phyloP scores from a whole-genome alignment of 2,113 vertebrate genomes.

The Syrrhaptes paradoxus region DNA sequence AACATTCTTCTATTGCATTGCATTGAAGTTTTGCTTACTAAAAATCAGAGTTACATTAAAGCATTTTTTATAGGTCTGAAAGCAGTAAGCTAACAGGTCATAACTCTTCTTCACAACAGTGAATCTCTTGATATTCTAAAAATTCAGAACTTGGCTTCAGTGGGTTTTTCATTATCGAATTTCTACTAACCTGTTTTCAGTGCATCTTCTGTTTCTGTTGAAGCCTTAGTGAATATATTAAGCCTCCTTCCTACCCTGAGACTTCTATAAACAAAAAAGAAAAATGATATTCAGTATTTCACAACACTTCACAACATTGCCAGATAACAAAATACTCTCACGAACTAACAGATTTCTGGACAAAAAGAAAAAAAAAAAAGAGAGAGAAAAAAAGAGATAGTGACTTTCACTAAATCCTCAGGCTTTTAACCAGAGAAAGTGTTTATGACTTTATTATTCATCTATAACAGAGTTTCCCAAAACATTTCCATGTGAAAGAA shows the following conservation, averaged over 20 bases:
- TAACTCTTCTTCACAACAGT: background rate
- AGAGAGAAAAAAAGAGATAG: background rate
- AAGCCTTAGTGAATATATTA: slow-evolving; percentile 80
- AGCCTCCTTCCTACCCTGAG: slow-evolving; percentile 79
- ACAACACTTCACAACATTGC: slow-evolving; percentile 19
- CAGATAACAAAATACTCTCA: slow-evolving; percentile 53
- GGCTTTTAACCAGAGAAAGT: slow-evolving; percentile 2
- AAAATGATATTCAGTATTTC: slow-evolving; percentile 39
- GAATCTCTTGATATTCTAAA: background rate
- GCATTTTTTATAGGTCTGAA: background rate
- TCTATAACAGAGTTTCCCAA: slow-evolving; percentile 45
- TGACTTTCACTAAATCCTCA: background rate
- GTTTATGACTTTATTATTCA: slow-evolving; percentile 18
- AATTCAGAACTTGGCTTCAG: background rate
- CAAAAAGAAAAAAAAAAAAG: background rate
- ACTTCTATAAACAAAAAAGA: slow-evolving; percentile 69
- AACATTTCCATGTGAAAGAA: slow-evolving; percentile 13
- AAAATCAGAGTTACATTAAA: background rate
- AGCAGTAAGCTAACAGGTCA: background rate
- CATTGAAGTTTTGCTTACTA: background rate
- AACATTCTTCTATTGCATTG: background rate
- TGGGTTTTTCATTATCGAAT: background rate
- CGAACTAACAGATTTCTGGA: slow-evolving; percentile 3
- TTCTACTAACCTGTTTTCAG: slow-evolving; percentile 78
- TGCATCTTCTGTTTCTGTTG: slow-evolving; percentile 37